phyloP scores from a whole-genome alignment of 2,113 vertebrate species.

The Nymphicus hollandicus region DNA sequence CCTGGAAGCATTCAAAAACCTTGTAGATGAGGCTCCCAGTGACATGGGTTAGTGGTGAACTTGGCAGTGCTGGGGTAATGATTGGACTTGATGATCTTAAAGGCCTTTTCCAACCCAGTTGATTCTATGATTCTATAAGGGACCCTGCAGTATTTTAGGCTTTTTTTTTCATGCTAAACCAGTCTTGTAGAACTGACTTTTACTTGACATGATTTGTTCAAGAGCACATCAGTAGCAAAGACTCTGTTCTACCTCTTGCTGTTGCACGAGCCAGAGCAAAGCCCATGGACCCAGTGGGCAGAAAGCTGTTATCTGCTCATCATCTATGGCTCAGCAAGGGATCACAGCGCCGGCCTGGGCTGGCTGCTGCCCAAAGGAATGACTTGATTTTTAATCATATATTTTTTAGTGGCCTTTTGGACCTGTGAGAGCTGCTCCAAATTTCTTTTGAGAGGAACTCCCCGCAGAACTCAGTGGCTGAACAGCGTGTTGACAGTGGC shows the following conservation, averaged over 20 bases:
- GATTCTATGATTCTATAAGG: background rate
- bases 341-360: accelerated
- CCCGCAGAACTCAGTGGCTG: accelerated
- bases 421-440: background rate
- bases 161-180: background rate
- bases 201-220: background rate
- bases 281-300: accelerated
- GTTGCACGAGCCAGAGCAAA: background rate
- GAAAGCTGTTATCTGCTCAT: background rate
- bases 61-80: background rate
- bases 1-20: background rate
- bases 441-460: background rate
- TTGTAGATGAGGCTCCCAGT: background rate
- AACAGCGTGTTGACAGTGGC: background rate
- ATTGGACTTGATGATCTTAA: background rate
- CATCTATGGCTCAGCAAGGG: background rate
- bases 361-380: background rate
- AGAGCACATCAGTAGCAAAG: background rate
- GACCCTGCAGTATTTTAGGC: background rate
- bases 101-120: background rate
- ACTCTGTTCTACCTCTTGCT: accelerated
- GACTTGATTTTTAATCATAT: background rate
- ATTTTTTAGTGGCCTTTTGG: background rate
- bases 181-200: accelerated
- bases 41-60: background rate